Conservation (phyloP, 2,797 vertebrate genomes). For the Acestrorhynchus altus region DNA sequence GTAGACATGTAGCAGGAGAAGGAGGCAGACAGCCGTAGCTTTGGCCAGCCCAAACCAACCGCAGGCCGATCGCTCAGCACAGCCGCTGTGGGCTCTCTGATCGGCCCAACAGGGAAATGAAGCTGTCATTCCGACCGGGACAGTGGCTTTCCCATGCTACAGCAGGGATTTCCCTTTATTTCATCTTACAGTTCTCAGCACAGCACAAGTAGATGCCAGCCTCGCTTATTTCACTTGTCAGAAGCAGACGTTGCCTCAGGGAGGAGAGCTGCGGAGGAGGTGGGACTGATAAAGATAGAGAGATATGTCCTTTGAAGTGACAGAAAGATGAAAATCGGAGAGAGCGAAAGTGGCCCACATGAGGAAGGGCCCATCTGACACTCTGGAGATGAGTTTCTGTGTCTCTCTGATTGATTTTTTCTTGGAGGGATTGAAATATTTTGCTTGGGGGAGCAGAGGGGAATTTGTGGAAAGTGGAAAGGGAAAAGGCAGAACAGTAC, state of each 20-base stretch:
- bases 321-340: slow-evolving; percentile 26
- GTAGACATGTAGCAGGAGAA: background rate
- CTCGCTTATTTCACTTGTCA: slow-evolving; percentile 6
- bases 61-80: background rate
- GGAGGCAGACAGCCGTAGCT: slow-evolving; percentile 4
- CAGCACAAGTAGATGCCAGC: background rate
- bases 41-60: background rate
- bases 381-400: slow-evolving; percentile 45
- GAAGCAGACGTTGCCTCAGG: background rate
- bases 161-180: background rate
- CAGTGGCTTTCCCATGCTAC: background rate
- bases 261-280: background rate
- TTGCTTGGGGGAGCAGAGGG: background rate
- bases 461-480: background rate
- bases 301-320: slow-evolving; percentile 41
- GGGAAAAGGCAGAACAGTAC: background rate
- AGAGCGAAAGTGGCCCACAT: slow-evolving; percentile 13
- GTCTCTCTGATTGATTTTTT: slow-evolving; percentile 35
- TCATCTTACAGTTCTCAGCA: background rate
- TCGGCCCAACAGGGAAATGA: background rate
- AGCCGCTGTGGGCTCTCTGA: background rate
- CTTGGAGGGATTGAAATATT: slow-evolving; percentile 13
- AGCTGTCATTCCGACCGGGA: background rate
- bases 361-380: slow-evolving; percentile 31
- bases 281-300: slow-evolving; percentile 50